Evolutionary conservation across 2,113 vertebrate genomes (phyloP).

Genomic region (Hippopotamus amphibius): DNA sequence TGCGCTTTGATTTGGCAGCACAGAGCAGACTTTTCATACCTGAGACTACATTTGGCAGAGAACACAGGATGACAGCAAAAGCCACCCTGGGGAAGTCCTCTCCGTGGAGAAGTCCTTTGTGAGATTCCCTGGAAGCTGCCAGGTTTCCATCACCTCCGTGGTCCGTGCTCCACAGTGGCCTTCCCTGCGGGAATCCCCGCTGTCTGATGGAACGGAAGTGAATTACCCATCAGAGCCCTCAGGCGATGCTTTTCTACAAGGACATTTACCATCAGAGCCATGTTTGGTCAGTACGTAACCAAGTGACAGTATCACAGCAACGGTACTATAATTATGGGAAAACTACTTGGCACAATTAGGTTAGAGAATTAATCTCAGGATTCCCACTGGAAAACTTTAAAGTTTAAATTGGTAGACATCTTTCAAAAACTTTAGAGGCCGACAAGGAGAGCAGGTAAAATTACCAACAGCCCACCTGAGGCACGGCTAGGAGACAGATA

Average conservation of each 20-base stretch:
- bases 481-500: neutral
- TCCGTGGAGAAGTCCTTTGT: no score
- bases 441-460: neutral
- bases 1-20: neutral
- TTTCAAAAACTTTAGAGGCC: neutral
- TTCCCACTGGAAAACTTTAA: neutral
- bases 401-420: neutral
- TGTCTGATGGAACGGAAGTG: no score
- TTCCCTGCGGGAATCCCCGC: neutral
- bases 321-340: neutral
- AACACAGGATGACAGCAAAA: neutral
- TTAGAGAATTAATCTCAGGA: neutral
- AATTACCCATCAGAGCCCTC: neutral
- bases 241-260: no score
- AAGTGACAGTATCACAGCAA: neutral
- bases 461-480: no score
- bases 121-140: no score
- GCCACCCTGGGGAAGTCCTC: neutral
- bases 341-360: neutral
- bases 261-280: neutral
- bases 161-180: neutral
- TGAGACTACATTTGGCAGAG: neutral
- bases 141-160: no score
- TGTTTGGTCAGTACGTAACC: neutral
- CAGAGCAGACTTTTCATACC: neutral